A percentile compares a stretch with the other conserved stretches of the same genome.
These are phyloP conservation scores for Ctenopoma multispine DNA, from an alignment of 2,797 vertebrate genomes.

Conservation along the genomic window DNA sequence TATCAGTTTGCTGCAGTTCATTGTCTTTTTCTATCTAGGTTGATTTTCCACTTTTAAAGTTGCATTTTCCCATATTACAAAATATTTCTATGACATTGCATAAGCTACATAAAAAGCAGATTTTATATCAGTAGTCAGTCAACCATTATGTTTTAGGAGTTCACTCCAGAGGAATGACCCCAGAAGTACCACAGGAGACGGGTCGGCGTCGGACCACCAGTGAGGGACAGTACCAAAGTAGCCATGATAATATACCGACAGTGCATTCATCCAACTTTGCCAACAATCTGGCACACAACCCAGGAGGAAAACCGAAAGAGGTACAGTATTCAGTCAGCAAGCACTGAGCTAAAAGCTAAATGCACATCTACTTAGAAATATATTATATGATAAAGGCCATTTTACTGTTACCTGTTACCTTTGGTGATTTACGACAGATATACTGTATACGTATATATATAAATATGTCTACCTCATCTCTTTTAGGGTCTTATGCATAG, in stretches of 20 bases:
- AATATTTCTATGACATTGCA: background rate
- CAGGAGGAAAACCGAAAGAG: constrained; percentile 93
- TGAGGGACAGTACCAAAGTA: constrained; percentile 93
- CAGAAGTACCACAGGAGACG: constrained; percentile 81
- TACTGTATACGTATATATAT: too few species aligned
- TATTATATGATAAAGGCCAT: too few species aligned
- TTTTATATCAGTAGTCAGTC: background rate
- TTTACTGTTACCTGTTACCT: too few species aligned
- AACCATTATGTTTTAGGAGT: constrained; percentile 82
- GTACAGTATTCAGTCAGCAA: constrained; percentile 64
- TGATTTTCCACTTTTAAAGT: background rate
- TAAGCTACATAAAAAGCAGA: background rate
- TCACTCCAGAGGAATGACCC: constrained; percentile 89
- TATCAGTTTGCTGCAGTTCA: background rate
- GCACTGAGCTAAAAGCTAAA: too few species aligned
- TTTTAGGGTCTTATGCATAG: constrained; percentile 90
- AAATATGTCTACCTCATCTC: background rate
- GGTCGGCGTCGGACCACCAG: constrained; percentile 89
- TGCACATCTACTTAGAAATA: too few species aligned
- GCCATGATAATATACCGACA: constrained; percentile 80
- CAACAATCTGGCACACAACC: constrained; percentile 91
- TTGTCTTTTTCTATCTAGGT: background rate
- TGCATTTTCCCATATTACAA: too few species aligned
- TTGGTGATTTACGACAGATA: background rate
- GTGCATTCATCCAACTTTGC: constrained; percentile 88